Evolutionary conservation across 2,797 vertebrate species (phyloP), one percentile per base, ranked within the genome.

Genomic region (Loriculus beryllinus): DNA sequence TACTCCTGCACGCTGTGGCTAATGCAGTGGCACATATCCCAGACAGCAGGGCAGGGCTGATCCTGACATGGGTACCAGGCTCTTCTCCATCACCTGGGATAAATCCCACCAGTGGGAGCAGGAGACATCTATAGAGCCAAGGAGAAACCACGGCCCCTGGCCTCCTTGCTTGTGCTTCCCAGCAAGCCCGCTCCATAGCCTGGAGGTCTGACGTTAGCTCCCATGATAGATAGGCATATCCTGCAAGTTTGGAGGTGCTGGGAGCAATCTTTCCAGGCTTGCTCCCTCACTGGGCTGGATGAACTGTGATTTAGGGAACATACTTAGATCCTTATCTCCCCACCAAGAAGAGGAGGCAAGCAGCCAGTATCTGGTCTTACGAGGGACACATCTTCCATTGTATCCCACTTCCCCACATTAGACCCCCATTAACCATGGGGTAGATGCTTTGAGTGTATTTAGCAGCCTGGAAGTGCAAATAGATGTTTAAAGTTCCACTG

Each of bases 1-100:
- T 67, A 26, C 45, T 80, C 51, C 57, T 72, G 31, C 16, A 48
- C 0, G 0, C 45, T 52, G 75, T 1, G 5, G 28, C 51, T 81
- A 63, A 37, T 56, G 21, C 2, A 12, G 56, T 4, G 6, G 42
- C 2, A 1, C 1, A 0, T 64, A 40, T 72, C 21, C 60, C 2
- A 1, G 54, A 33, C 43, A 54, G 42, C 23, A 29, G 26, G 47
- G 14, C 47, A 2, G 51, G 25, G 26, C 45, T 37, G 51, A n/a
- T 56, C 52, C 79, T 82, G 26, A 12, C 10, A 0, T 1, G 18
- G 48, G 31, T 52, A 64, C 37, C 22, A 22, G 54, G 26, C n/a
- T 69, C n/a, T 77, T 80, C 59, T 84, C 45, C 14, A 12, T 82
- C 59, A 16, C 20, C 37, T 65, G 47, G 33, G 8, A 4, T 62